Conservation (phyloP, 2,797 vertebrate genomes). For the Delichon dasypus region DNA sequence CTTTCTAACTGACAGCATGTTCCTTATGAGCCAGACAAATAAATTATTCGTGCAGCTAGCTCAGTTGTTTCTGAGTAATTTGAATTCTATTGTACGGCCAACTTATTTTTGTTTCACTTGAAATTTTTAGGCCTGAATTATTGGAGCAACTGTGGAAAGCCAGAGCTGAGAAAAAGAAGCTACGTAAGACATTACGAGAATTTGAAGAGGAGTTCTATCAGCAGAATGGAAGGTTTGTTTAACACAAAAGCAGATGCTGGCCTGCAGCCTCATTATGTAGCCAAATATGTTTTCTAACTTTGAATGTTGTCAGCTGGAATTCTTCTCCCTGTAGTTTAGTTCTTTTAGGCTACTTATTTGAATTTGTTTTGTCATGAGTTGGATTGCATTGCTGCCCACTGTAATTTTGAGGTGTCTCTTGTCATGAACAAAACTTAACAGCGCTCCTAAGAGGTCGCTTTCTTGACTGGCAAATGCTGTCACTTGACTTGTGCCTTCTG, state of each 20-base stretch:
- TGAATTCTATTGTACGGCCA: neutral
- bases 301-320: neutral
- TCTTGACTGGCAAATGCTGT: neutral
- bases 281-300: neutral
- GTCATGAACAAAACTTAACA: neutral
- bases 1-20: neutral
- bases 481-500: neutral
- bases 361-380: neutral
- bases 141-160: slow-evolving; percentile 98
- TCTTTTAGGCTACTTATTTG: neutral
- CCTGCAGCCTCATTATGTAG: neutral
- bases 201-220: slow-evolving; percentile 97
- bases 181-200: slow-evolving; percentile 90
- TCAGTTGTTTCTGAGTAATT: neutral
- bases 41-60: neutral
- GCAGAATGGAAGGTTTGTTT: slow-evolving; percentile 91
- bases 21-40: neutral
- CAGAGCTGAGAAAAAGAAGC: slow-evolving; percentile 95
- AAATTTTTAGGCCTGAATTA: slow-evolving; percentile 89
- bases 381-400: neutral
- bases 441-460: neutral
- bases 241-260: neutral
- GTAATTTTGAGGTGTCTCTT: neutral
- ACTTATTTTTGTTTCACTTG: slow-evolving; percentile 14
- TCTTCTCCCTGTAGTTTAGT: neutral